Evolutionary conservation across 2,113 vertebrate genomes (phyloP).

Genomic region (Macrotus californicus): DNA sequence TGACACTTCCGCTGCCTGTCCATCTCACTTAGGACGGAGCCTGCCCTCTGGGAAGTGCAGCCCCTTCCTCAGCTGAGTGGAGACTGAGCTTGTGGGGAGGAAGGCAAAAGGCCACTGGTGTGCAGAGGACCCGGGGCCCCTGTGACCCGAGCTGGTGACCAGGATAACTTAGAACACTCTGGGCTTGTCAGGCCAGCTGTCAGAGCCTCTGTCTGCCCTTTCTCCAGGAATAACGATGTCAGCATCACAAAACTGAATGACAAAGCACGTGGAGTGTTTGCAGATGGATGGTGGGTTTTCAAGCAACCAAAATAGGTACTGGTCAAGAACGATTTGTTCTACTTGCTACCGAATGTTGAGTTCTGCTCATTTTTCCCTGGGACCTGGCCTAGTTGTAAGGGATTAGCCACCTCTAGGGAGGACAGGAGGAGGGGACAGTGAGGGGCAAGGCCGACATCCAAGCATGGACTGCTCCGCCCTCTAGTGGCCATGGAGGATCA

Average conservation of each 20-base stretch:
- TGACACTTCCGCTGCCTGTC: not conserved
- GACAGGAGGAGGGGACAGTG: not conserved
- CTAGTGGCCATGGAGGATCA: not conserved
- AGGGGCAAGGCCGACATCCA: accelerated
- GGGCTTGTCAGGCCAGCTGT: not conserved
- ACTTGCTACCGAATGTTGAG: not conserved
- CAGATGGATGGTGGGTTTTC: not conserved
- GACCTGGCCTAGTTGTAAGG: not conserved
- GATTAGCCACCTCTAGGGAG: not conserved
- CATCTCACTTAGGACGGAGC: not conserved
- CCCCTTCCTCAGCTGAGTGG: not conserved
- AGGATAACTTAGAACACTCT: not conserved
- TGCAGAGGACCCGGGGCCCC: not conserved
- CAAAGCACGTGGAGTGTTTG: not conserved
- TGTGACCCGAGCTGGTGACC: not conserved
- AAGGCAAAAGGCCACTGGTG: not conserved
- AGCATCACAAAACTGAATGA: not conserved
- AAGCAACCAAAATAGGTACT: not conserved
- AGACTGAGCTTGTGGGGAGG: not conserved
- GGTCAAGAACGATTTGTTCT: not conserved
- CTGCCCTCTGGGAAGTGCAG: not conserved
- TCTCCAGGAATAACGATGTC: not conserved
- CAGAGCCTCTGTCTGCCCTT: not conserved
- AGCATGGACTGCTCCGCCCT: not conserved
- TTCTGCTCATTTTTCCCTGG: not conserved